Conservation (phyloP, 2,797 vertebrate genomes). For the Hypotaenidia philippensis region DNA sequence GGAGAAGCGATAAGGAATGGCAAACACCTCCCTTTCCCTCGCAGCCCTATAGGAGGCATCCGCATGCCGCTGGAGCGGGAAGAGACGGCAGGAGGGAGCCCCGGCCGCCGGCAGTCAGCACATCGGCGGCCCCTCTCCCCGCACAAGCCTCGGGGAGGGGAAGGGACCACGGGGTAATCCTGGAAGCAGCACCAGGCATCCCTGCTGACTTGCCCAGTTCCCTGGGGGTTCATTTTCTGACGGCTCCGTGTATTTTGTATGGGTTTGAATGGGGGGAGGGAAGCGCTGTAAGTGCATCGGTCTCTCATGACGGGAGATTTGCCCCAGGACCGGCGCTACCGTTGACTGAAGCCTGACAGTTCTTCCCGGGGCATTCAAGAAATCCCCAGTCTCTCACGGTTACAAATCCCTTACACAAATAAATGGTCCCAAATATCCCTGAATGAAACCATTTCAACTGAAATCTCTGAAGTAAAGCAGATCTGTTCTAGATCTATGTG, state of each 20-base stretch:
- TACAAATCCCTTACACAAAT: not conserved
- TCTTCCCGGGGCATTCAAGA: not conserved
- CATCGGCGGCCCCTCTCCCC: not conserved
- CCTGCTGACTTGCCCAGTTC: not conserved
- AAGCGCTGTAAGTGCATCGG: not conserved
- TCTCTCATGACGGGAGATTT: not conserved
- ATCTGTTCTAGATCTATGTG: fast-evolving
- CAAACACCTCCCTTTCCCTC: not conserved
- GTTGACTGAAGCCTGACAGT: not conserved
- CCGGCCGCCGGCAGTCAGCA: not conserved
- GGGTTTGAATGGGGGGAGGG: not conserved
- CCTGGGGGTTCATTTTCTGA: not conserved
- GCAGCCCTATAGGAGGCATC: slow-evolving; percentile 73
- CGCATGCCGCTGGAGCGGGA: not conserved
- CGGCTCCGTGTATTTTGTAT: fast-evolving
- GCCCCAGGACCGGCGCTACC: not conserved
- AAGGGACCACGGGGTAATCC: not conserved
- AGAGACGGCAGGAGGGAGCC: not conserved
- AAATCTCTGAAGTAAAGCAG: fast-evolving
- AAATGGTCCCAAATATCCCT: not conserved
- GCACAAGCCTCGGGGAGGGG: fast-evolving
- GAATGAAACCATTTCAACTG: not conserved
- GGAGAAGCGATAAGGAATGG: fast-evolving
- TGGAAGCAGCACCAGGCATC: not conserved
- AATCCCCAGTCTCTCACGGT: not conserved